phyloP scores from a whole-genome alignment of 2,797 vertebrate genomes.

The Alauda arvensis region DNA sequence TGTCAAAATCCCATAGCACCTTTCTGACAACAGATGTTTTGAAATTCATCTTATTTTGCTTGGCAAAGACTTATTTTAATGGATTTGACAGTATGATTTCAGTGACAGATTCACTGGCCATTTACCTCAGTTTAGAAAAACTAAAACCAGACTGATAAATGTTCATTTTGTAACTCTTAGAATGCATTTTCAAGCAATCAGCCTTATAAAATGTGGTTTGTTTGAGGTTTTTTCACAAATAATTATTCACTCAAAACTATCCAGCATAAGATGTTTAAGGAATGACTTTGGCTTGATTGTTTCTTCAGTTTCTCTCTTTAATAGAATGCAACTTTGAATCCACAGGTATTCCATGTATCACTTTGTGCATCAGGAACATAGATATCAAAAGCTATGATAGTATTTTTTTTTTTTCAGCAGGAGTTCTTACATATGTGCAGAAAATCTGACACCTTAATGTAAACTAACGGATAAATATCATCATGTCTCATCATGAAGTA shows the following conservation, averaged over 20 bases:
- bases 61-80: slow-evolving; percentile 1
- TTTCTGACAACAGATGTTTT: slow-evolving; percentile 32
- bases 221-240: background rate
- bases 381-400: fast-evolving
- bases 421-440: background rate
- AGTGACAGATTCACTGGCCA: background rate
- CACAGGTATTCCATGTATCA: background rate
- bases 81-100: background rate
- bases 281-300: background rate
- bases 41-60: slow-evolving; percentile 8
- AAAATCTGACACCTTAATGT: background rate
- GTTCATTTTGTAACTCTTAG: background rate
- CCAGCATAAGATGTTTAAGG: background rate
- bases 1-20: slow-evolving; percentile 28
- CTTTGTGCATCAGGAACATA: background rate
- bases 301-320: background rate
- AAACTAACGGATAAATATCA: background rate
- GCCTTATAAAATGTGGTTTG: background rate
- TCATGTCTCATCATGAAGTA: background rate
- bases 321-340: slow-evolving; percentile 20
- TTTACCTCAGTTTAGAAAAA: background rate
- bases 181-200: background rate
- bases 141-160: background rate
- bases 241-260: background rate
- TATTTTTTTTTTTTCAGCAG: background rate